Evolutionary conservation across 2,888 invertebrate species (phyloP), one percentile per base, ranked within the genome.

Genomic region (Hyles lineata): DNA sequence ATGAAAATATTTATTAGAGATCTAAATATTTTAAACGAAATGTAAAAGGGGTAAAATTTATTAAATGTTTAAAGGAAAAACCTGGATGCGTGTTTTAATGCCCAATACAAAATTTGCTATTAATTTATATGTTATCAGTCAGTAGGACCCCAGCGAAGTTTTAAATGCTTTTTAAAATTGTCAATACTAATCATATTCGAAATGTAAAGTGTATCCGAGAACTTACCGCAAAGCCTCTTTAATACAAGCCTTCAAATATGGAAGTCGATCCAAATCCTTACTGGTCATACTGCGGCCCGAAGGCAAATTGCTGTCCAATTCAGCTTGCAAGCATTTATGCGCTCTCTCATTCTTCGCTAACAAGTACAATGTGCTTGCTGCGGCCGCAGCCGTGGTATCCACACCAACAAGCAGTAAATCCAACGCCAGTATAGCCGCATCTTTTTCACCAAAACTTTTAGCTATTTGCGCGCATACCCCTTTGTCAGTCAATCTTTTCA

Each of bases 401-500:
- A 98, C 96, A 17, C 98, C 98, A 76, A 98, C 98, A 23, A 97
- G 92, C 78, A 98, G 95, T 77, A 98, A 92, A 87, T 98, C 98
- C 74, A 98, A 87, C 8, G 97, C 96, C 76, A 98, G 92, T 75
- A 97, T 96, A 9, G 96, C 96, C 17, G 97, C 96, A 73, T 91
- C 90, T 78, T 93, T 92, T 70, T 88, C 87, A 6, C 93, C 94
- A 58, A 82, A 91, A 61, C 75, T 81, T 77, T 88, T 86, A 1
- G 93, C 90, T 75, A 94, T 90, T 75, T 91, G 84, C n/a, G 92
- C 90, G 76, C 94, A 94, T 71, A 93, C 87, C 21, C 94, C 94
- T 82, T 90, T 91, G 75, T 93, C 90, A 74, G 92, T 92, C 82
- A 94, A 78, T 87, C 92, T 89, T 82, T 87, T 87, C 74, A 93